Evolutionary conservation across 2,113 vertebrate genomes (phyloP).

Genomic region (Mesocricetus auratus): DNA sequence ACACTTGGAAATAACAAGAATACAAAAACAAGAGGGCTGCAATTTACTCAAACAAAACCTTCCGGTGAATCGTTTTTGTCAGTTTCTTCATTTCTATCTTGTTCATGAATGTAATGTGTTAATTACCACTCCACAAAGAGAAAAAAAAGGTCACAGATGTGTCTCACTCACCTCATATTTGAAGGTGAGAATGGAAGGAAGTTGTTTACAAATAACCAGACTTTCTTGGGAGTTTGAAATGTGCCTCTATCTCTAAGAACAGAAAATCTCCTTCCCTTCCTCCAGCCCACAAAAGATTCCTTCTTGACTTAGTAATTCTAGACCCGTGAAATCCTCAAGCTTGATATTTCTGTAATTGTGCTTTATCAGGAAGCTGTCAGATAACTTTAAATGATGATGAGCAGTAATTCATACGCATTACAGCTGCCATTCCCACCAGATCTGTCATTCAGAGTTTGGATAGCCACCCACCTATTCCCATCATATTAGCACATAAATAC

Average conservation of each 20-base stretch:
- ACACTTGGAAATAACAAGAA: constrained; percentile 7
- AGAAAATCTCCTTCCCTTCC: neutral
- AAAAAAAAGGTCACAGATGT: constrained; percentile 23
- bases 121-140: constrained; percentile 28
- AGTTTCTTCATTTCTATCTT: neutral
- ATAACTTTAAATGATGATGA: constrained; percentile 68
- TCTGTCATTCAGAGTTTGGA: constrained; percentile 50
- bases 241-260: constrained; percentile 44
- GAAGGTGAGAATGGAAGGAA: constrained; percentile 33
- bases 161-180: constrained; percentile 28
- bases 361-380: constrained; percentile 55
- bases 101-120: constrained; percentile 61
- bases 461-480: constrained; percentile 53
- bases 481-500: constrained; percentile 70
- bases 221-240: constrained; percentile 58
- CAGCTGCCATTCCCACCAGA: constrained; percentile 25
- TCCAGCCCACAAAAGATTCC: neutral
- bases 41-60: constrained; percentile 12
- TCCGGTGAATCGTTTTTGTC: neutral
- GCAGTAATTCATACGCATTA: constrained; percentile 57
- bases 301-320: constrained; percentile 43
- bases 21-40: neutral
- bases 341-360: constrained; percentile 47
- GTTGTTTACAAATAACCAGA: constrained; percentile 26
- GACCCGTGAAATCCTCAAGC: constrained; percentile 54